Base-by-base conservation (phyloP, 2,888 invertebrate species). In the Parnassius smintheus region DNA sequence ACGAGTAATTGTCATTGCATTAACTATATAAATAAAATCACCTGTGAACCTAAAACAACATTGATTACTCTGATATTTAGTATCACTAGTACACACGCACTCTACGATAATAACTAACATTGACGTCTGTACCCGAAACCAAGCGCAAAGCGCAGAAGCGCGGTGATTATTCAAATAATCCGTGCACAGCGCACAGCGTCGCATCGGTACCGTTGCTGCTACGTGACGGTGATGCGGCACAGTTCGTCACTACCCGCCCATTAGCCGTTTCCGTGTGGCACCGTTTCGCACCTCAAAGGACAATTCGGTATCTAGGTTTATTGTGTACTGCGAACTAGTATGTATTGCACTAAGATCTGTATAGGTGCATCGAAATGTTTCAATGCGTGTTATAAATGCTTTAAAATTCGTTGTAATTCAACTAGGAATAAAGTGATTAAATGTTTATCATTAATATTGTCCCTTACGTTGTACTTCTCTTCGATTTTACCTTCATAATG, bases 181-280 rank as follows among this genome's bases (percentile, higher is more conserved):
- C 72, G 61, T 69, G 76, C 81, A 78, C 80, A 82, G 81, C 81
- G 78, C 80, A 83, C 81, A 7, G 12, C 70, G 62, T 66, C 66
- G 56, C 61, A 65, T 65, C 69, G 68, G 78, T 86, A 86, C 89
- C 88, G 90, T 88, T 89, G 81, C 66, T 67, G 71, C 80, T 83
- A 88, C 87, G 88, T 88, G 88, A 86, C 86, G 80, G 85, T 83
- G 78, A 75, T 79, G 75, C 77, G 82, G 49, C 49, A 66, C 68
- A 74, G 72, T 71, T 76, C 75, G 76, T 86, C 84, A 84, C 80
- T 57, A 57, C 52, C 80, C 74, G 77, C 71, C 78, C 77, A 83
- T 86, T 83, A 84, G 75, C n/a, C n/a, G n/a, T n/a, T n/a, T n/a
- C n/a, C n/a, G n/a, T n/a, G 75, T 85, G 82, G 73, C 88, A 86